Evolutionary conservation across 2,113 vertebrate species (phyloP).

Genomic region (Dicaeum eximium): DNA sequence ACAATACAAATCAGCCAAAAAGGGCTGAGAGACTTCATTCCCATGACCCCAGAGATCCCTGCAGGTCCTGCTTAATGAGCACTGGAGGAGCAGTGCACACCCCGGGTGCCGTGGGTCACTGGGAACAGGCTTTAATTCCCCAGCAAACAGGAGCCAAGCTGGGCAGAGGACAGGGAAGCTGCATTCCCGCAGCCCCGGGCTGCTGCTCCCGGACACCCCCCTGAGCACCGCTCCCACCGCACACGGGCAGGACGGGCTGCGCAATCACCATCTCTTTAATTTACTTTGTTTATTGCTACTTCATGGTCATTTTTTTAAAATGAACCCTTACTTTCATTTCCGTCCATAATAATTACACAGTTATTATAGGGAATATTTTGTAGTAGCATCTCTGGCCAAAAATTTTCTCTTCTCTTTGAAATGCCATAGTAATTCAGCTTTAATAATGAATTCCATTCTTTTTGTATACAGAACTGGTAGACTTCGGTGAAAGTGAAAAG

Average conservation of each 20-base stretch:
- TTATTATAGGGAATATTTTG: slow-evolving; percentile 21
- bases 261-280: neutral
- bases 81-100: neutral
- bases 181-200: neutral
- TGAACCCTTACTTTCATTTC: slow-evolving; percentile 33
- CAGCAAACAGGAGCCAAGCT: neutral
- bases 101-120: neutral
- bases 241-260: accelerated
- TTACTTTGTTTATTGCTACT: slow-evolving; percentile 52
- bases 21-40: neutral
- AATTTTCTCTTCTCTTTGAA: slow-evolving; percentile 29
- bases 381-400: slow-evolving; percentile 4
- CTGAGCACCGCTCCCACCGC: neutral
- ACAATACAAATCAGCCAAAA: neutral
- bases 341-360: slow-evolving; percentile 43
- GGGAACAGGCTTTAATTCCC: neutral
- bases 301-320: slow-evolving; percentile 51
- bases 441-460: slow-evolving; percentile 13
- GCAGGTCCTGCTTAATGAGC: neutral
- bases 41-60: neutral
- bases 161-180: neutral
- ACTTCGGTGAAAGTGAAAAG: neutral
- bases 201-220: neutral
- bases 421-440: slow-evolving; percentile 11
- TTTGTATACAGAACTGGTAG: neutral